Conservation (phyloP, 2,888 invertebrate species). For the Lordiphosa fenestrarum region DNA sequence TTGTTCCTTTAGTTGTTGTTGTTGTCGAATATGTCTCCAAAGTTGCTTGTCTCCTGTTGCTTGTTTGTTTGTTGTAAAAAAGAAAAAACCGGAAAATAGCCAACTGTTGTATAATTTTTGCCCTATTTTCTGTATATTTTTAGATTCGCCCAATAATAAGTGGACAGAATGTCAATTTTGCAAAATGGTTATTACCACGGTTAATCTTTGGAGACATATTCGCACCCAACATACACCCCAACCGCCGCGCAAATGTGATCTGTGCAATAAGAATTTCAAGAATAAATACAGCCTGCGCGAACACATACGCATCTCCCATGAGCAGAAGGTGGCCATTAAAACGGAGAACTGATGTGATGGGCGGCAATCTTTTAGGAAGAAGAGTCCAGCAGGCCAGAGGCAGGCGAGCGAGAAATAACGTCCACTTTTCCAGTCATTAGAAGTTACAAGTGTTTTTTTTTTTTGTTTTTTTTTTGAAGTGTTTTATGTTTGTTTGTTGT, state of each 20-base stretch:
- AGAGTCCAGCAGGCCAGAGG: not conserved
- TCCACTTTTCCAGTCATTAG: conserved; percentile 18
- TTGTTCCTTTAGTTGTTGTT: conserved; percentile 27
- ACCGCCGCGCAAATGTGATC: conserved; percentile 80
- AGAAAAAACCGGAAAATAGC: not conserved
- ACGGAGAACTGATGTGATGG: conserved; percentile 78
- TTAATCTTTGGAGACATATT: conserved; percentile 81
- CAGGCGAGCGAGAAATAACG: conserved; percentile 17
- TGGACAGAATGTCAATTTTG: conserved; percentile 81
- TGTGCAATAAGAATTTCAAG: conserved; percentile 81
- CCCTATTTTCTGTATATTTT: conserved; percentile 78
- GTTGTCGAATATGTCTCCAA: conserved; percentile 80
- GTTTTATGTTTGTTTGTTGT: too few species aligned
- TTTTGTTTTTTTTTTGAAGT: too few species aligned
- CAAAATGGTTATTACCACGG: conserved; percentile 81
- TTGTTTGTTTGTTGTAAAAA: not conserved
- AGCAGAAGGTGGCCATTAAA: conserved; percentile 78
- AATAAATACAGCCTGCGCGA: conserved; percentile 81
- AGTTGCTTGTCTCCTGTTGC: conserved; percentile 25
- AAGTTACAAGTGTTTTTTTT: too few species aligned
- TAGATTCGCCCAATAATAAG: conserved; percentile 81
- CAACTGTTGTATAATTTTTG: conserved; percentile 20
- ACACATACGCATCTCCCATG: conserved; percentile 80
- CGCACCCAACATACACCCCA: conserved; percentile 81
- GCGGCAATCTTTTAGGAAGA: conserved; percentile 48